Conservation (phyloP, 2,797 vertebrate genomes). For the Enteromius fasciolatus region DNA sequence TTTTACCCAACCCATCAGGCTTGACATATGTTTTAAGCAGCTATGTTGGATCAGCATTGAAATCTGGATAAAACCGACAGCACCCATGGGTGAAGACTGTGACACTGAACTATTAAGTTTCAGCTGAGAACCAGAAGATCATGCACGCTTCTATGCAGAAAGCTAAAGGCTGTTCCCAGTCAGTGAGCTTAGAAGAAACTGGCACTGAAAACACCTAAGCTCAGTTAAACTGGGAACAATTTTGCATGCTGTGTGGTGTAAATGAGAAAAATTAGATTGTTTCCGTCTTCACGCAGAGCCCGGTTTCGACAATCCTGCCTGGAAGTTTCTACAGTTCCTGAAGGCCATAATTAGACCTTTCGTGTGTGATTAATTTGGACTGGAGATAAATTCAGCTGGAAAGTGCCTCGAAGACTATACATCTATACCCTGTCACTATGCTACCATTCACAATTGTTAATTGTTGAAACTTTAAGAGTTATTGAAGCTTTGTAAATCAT, state of each 20-base stretch:
- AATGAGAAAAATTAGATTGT: not conserved
- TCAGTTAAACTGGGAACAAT: not conserved
- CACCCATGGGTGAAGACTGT: not conserved
- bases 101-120: not conserved
- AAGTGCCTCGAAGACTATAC: not conserved
- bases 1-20: not conserved
- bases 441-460: not conserved
- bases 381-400: not conserved
- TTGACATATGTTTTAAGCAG: not conserved
- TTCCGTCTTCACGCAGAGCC: not conserved
- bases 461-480: not conserved
- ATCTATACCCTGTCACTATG: not conserved
- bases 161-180: not conserved
- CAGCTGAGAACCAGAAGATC: not conserved
- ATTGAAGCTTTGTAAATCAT: not conserved
- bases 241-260: not conserved
- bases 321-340: not conserved
- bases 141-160: not conserved
- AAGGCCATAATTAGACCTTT: slow-evolving; percentile 3
- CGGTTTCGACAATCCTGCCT: not conserved
- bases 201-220: not conserved
- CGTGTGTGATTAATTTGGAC: not conserved
- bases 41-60: not conserved
- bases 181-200: not conserved
- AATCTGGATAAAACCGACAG: not conserved